Base-by-base conservation (phyloP, 2,113 vertebrate species). In the Turdus rufiventris region DNA sequence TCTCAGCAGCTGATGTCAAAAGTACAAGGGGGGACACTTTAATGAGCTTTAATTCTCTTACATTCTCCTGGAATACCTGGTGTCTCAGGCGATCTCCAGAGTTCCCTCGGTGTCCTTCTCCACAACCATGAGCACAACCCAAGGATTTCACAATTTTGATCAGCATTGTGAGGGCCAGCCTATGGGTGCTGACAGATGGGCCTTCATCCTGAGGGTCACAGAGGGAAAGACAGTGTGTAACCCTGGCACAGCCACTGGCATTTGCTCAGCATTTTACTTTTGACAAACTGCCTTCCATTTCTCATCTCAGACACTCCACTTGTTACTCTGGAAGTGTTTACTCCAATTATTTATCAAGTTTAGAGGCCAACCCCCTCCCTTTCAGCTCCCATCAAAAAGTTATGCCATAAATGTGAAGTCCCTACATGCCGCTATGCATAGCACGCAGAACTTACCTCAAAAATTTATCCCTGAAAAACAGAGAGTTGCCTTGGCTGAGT, bases 61-160 rank as follows among this genome's bases (percentile, higher is more conserved):
- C 97, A 98, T 97, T 97, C 97, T 97, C 97, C 87, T 97, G 94
- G 96, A 98, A 98, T 98, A 99, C 99, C 99, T 99, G 99, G 98
- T 98, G 99, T 97, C 99, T 98, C 94, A 99, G 98, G 76, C 99
- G 99, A 95, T 99, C 99, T 74, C 99, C 99, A 43, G 99, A 99
- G 84, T 99, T 98, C 62, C 99, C 99, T 12, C 99, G 98, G 67
- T 99, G 99, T 74, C 99, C 99, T 97, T 99, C 99, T 24, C 99
- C 99, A n/a, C 99, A 99, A 85, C 99, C 99, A 91, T 99, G 99
- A 26, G 99, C 99, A 90, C 99, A 99, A 25, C 99, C 99, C 95
- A 99, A 96, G 34, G 99, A 99, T 94, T 99, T 99, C 28, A 99
- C 99, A 71, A 99, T 99, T 98, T 99, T 99, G 82, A 99, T 99